Base-by-base conservation (phyloP, 2,113 vertebrate species). In the Paramisgurnus dabryanus region DNA sequence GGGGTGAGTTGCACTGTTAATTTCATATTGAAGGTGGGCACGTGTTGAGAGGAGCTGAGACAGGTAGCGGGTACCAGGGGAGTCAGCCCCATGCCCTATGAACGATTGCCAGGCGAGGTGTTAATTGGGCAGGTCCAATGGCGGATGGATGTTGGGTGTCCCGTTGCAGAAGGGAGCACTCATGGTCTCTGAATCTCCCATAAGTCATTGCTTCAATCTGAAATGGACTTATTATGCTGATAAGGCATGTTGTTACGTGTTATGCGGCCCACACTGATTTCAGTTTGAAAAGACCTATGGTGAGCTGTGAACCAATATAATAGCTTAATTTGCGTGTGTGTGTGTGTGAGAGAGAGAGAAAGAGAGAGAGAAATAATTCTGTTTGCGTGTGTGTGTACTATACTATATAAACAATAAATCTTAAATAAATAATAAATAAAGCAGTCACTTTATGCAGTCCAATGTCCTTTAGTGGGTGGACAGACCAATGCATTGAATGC, bases 91-190 rank as follows among this genome's bases (percentile, higher is more conserved):
- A 90, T 96, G 95, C 96, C 95, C 94, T 94, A 91, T 90, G 83
- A 88, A 91, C 93, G 94, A 96, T 96, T 96, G 95, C 93, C 93
- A 92, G 94, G 94, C 94, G 89, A 95, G 93, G 95, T 96, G 95
- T 95, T 98, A 97, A 98, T 97, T 97, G 95, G 96, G 93, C 94
- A 95, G 95, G 94, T 95, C 94, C 94, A 85, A 92, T 94, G 90
- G 95, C 93, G 93, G 93, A 92, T 93, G 93, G 92, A 93, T 91
- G 92, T 93, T 93, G 88, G 93, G 93, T 92, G 91, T 96, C 95
- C 93, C 93, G 78, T 80, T 86, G 93, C 93, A 91, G 90, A 92
- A 93, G 93, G 95, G 90, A 91, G 93, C 92, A 92, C 93, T 84
- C 77, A 55, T 82, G 83, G 80, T 86, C 89, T 85, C 83, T 83